Base-by-base conservation (phyloP, 2,888 invertebrate species). In the Agrilus cyanescens region DNA sequence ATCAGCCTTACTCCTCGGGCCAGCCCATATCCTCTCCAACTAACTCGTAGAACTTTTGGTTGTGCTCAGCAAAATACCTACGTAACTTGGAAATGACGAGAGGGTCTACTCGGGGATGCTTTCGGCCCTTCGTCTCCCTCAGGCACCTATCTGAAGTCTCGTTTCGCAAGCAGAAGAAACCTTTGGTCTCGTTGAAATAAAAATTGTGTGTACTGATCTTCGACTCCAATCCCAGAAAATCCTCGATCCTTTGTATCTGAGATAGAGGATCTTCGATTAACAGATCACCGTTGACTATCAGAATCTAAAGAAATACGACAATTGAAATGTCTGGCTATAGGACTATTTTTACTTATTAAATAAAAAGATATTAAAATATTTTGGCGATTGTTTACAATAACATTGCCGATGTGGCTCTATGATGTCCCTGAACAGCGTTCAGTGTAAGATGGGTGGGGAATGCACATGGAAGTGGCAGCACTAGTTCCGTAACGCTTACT, bases 171-270 rank as follows among this genome's bases (percentile, higher is more conserved):
- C 96, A 96, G 69, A 87, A 96, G 71, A 98, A 93, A 46, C 96
- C 93, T 67, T 95, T 93, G 12, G 91, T 93, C 68, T 85, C 84
- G 70, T 98, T 96, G 71, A 91, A 97, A 70, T 94, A 93, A 68
- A 97, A 90, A 68, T 93, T 89, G 64, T 86, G 85, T 56, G 82
- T 76, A 41, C 81, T 81, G 51, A 89, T 82, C 38, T 75, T 70
- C 49, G 74, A 72, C 44, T 74, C 73, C 48, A 90, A 67, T 49
- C 85, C 85, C 32, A 95, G 76, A 63, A 95, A 95, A 46, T 76
- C 75, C 67, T 95, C 94, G 54, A 93, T 88, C 54, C 83, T 78
- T 54, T 84, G 79, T 38, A 95, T 68, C 65, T 93, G 90, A 1
- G 85, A 82, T 40, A 90, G 82, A 0, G 94, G 94, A 61, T 94